Evolutionary conservation across 2,113 vertebrate species (phyloP), one percentile per base, ranked within the genome.

Genomic region (Leptobrachium ailaonicum): DNA sequence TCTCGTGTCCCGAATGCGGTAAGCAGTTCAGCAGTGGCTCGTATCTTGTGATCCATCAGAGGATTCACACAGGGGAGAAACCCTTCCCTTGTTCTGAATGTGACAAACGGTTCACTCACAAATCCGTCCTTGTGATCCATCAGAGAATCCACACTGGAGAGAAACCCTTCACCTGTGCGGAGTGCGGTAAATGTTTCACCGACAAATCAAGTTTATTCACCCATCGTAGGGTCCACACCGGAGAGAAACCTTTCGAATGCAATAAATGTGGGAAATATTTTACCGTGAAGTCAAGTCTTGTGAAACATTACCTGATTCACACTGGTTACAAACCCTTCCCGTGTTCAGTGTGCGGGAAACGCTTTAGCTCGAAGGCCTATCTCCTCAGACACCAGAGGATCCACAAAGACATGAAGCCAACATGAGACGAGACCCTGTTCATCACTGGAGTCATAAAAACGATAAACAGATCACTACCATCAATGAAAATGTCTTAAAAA

Each of bases 111-210:
- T 79, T 79, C 60, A 64, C 69, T 8, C 56, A 64, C 4, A 79
- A 66, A 13, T 66, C 69, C 3, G 43, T 63, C 7, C 77, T 79
- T 0, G 12, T 11, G 43, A 64, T 63, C 7, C 77, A 79, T 20
- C 69, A 53, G 5, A 72, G 62, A 50, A 66, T 53, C 41, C 82
- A 82, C 68, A 79, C 76, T 0, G 82, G 82, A 10, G 82, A 79
- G 47, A 79, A 72, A 54, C 32, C 58, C 1, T 79, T 72, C 47
- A 14, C 44, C 2, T 79, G 77, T 20, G 8, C 50, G 0, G 56
- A 66, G 32, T 85, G 84, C 10, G 75, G 78, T 3, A 82, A 82
- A 50, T 20, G 71, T 58, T 86, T 85, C 32, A 66, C 68, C 20
- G 66, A 76, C 44, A 78, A 72, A 12, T 70, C 79, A 2, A 56